Evolutionary conservation across 2,888 invertebrate genomes (phyloP), one percentile per base, ranked within the genome.

Genomic region (Cetonia aurata): DNA sequence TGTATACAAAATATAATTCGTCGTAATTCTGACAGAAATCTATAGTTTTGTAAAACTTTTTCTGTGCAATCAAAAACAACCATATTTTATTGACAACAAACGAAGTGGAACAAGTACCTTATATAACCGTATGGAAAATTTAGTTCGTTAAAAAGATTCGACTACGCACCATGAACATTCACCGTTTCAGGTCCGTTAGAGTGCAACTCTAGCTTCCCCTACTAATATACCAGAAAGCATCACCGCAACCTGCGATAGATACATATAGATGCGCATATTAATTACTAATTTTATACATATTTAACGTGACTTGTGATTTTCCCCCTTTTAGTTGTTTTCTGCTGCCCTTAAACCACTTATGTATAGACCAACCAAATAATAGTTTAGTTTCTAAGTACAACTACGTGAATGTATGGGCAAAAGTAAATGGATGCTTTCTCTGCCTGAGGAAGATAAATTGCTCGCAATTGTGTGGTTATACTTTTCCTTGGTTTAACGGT

Each of bases 201-300:
- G 37, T 37, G 37, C 37, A 37, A 37, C 37, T 37, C 10, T 9
- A 10, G 8, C 9, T 37, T 37, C 8, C 37, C 10, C 1, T 8
- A 37, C 37, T 37, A 37, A 37, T 37, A 37, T 37, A 37, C 37
- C 37, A 37, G 37, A 6, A 6, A 37, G 9, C 37, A 37, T 37
- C 37, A 8, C 37, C 37, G 10, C 9, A 37, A 37, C 6, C 8
- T 37, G 37, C 37, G 6, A 37, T 10, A 10, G 9, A 37, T 37
- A 33, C 4, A 33, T 33, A 6, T 33, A 3, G 3, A 33, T 33
- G 33, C 33, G 60, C 60, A 60, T 60, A 60, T 44, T 17, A 37
- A 57, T 57, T 44, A 17, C 48, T 60, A 60, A 60, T 59, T 60
- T 60, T 25, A 31, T 65, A 50, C 19, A 50, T 12, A 37, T 50